A percentile compares a stretch with the other conserved stretches of the same genome.
Evolutionary conservation across 2,113 vertebrate species (phyloP).

Genomic region (Pogonocichla stellata): DNA sequence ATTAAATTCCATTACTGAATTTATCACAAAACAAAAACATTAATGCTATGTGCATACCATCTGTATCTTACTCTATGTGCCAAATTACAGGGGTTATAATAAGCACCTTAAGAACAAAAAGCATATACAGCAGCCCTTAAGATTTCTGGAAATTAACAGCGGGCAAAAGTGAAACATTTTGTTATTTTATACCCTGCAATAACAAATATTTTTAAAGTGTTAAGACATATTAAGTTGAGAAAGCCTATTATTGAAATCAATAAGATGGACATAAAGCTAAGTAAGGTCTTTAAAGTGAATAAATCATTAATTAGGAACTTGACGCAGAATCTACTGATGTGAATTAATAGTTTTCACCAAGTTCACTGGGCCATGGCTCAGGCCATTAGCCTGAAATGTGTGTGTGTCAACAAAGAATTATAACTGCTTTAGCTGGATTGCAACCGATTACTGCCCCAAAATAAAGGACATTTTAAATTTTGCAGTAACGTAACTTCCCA

Average conservation of each 20-base stretch:
- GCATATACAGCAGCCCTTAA: neutral
- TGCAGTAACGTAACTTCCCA: neutral
- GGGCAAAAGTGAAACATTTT: neutral
- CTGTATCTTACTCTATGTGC: neutral
- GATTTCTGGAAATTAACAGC: neutral
- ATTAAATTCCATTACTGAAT: neutral
- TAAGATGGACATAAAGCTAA: conserved; percentile 12
- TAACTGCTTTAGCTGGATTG: neutral
- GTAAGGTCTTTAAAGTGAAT: neutral
- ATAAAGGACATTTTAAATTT: conserved; percentile 13
- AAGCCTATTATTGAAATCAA: neutral
- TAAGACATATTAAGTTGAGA: neutral
- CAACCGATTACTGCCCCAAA: neutral
- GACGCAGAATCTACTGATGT: neutral
- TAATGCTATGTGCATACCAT: neutral
- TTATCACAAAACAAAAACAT: neutral
- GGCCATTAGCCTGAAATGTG: neutral
- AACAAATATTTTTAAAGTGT: neutral
- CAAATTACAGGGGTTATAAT: neutral
- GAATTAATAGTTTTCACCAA: conserved; percentile 5
- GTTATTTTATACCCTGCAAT: neutral
- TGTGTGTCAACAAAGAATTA: neutral
- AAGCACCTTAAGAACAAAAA: neutral
- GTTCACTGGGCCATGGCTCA: neutral
- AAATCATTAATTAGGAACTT: conserved; percentile 7